phyloP scores from a whole-genome alignment of 2,113 vertebrate species.

The Muntiacus muntjak region DNA sequence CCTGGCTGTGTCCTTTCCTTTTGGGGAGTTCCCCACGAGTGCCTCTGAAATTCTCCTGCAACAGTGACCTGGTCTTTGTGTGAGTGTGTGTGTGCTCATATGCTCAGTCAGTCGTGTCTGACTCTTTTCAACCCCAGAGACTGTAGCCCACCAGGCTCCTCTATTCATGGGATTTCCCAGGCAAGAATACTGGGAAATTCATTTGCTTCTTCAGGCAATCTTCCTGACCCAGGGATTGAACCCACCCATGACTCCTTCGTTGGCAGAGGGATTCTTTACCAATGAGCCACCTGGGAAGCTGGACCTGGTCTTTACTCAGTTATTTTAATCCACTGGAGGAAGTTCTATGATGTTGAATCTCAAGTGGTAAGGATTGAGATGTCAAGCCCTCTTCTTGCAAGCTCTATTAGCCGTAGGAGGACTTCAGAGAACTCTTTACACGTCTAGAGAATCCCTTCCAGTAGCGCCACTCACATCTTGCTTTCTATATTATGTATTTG shows the following conservation, averaged over 20 bases:
- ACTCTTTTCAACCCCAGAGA: background rate
- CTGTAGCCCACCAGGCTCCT: background rate
- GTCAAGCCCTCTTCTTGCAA: background rate
- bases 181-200: background rate
- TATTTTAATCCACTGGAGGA: background rate
- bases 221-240: background rate
- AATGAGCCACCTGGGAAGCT: background rate
- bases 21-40: background rate
- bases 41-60: background rate
- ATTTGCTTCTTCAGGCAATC: background rate
- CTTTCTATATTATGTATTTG: background rate
- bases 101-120: background rate
- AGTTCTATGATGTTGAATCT: background rate
- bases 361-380: background rate
- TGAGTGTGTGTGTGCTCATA: background rate
- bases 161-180: background rate
- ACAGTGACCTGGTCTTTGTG: background rate
- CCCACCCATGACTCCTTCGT: background rate
- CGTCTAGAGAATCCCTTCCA: background rate
- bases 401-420: background rate
- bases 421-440: no score
- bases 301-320: background rate
- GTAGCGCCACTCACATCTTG: background rate
- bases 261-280: background rate
- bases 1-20: background rate